Base-by-base conservation (phyloP, 2,113 vertebrate genomes). In the Colinus virginianus region DNA sequence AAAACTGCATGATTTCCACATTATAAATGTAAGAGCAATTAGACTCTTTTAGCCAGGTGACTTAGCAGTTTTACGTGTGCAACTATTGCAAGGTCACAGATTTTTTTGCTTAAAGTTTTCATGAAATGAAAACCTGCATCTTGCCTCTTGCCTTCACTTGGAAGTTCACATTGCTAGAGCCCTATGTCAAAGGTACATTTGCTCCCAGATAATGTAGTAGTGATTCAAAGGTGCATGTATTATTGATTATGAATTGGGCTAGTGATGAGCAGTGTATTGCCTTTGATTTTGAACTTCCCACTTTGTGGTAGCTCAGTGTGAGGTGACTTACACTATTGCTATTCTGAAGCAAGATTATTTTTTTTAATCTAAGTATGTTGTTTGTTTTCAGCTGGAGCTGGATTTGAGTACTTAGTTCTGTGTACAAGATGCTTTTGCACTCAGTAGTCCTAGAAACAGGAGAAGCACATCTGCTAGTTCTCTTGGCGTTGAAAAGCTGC, bases 381-480 rank as follows among this genome's bases (percentile, higher is more conserved):
- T 58, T 58, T 61, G 71, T 4, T 88, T 91, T 62, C 88, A 87
- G 34, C 87, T 94, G 79, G 81, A 46, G 17, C 17, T 67, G 45
- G 14, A 9, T 84, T 70, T 67, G 67, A 78, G 13, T 75, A 43
- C 45, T 74, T 78, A 61, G 34, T 88, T 34, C n/a, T 76, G 40
- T 69, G 46, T 30, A 59, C 53, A 51, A 23, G 51, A 40, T 78
- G 46, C 46, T 78, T 94, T 82, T 68, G 89, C 32, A 84, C 58
- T 88, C 62, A 68, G 26, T 88, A 78, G 87, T 93, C 78, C 28
- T 94, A 34, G 56, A 75, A 88, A 28, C 11, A 75, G 28, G 28
- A 84, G 55, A 74, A 45, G 84, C 85, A 84, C 90, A 94, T 91
- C 88, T 87, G 91, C 26, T 84, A 13, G 15, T 70, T 87, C 64